Conservation (phyloP, 2,113 vertebrate genomes). For the Perognathus longimembris region DNA sequence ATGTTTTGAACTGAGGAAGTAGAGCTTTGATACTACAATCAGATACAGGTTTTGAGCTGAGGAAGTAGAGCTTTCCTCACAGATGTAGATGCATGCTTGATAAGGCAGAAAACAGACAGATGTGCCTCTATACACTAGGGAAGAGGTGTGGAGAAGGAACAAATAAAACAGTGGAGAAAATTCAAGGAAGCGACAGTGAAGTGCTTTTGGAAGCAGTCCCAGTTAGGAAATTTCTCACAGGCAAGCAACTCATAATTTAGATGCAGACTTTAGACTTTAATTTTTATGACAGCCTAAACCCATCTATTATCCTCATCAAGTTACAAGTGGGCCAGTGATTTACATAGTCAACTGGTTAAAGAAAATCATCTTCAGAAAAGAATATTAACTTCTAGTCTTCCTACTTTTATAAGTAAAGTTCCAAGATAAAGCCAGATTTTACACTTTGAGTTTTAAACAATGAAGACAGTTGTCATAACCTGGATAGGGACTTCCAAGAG, state of each 20-base stretch:
- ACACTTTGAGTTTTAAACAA: not conserved
- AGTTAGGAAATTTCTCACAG: conserved; percentile 83
- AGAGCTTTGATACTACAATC: conserved; percentile 94
- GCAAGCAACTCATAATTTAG: conserved; percentile 72
- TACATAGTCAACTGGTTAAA: conserved; percentile 33
- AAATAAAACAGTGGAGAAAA: conserved; percentile 87
- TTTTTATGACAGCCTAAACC: conserved; percentile 73
- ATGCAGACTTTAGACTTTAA: conserved; percentile 81
- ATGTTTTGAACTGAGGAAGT: conserved; percentile 92
- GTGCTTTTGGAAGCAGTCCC: conserved; percentile 86
- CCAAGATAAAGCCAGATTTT: conserved; percentile 3
- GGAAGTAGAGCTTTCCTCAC: conserved; percentile 91
- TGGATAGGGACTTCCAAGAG: not conserved
- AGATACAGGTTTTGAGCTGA: conserved; percentile 91
- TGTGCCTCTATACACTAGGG: conserved; percentile 88
- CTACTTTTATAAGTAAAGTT: not conserved
- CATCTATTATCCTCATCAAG: conserved; percentile 45
- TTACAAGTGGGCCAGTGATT: conserved; percentile 46
- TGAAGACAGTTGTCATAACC: not conserved
- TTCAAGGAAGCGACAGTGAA: conserved; percentile 82
- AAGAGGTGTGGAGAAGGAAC: conserved; percentile 88
- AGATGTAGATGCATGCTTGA: conserved; percentile 91
- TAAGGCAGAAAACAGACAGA: conserved; percentile 91
- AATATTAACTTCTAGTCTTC: conserved; percentile 30
- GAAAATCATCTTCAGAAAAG: conserved; percentile 40